Evolutionary conservation across 92 coral and sea anemone species (phyloP), one percentile per base, ranked within the genome.

Genomic region (Parazoanthus atlanticus): DNA sequence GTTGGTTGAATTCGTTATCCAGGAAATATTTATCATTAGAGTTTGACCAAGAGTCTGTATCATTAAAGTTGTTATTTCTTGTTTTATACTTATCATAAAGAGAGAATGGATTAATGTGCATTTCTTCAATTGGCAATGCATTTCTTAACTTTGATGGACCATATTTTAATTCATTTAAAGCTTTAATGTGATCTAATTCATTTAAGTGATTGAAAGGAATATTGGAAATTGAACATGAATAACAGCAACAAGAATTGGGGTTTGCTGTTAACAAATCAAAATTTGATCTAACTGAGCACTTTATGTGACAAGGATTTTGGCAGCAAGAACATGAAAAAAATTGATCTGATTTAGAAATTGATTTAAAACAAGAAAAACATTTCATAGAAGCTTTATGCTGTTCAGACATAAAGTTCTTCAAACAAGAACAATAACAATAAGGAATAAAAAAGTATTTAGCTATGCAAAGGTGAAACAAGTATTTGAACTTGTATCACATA

Each of bases 341-440:
- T 72, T 75, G 52, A 75, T 36, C 79, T 36, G 54, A 72, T 72
- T 28, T 30, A 72, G 19, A 31, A 72, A 29, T 10, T 67, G 73
- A n/a, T 26, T 67, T 67, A 67, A 67, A 72, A 72, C 77, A 72
- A 72, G 77, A 75, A 75, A 75, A 75, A 75, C 52, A 34, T 75
- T 75, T 72, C 79, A 75, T 3, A 75, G 79, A 75, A 75, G 79
- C 52, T 40, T 75, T 75, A 75, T 13, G 46, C 31, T 74, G 78
- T 74, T 74, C 78, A 74, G 78, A 74, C 78, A 72, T 72, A 72
- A 72, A 74, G 78, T 74, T 74, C 43, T 74, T n/a, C 78, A 74
- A 74, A 74, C 78, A 74, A 74, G 40, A 75, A 75, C 79, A 75
- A 75, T 36, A 12, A 75, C 46, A 33, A 75, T 36, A 36, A 46